Conservation (phyloP, 2,113 vertebrate genomes). For the Hydrolagus affinis region DNA sequence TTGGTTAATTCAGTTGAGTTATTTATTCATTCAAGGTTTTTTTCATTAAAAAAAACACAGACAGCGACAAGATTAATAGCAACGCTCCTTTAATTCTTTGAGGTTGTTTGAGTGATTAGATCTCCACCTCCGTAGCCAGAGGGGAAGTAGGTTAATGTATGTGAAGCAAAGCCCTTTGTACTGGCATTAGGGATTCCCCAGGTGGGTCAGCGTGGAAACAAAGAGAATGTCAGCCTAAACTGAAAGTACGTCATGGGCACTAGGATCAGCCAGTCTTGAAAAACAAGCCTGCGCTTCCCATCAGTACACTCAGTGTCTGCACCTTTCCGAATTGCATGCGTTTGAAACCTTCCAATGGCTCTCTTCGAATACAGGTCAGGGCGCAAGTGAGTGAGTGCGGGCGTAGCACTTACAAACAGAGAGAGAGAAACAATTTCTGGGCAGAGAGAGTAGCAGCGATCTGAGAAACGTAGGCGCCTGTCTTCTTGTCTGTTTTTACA, state of each 20-base stretch:
- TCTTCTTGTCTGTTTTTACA: too few species aligned
- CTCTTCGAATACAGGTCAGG: neutral
- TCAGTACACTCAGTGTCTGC: neutral
- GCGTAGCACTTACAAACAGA: neutral
- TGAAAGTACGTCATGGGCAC: neutral
- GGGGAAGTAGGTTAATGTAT: neutral
- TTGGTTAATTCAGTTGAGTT: too few species aligned
- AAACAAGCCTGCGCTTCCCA: neutral
- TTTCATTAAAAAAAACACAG: too few species aligned
- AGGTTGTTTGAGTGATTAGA: neutral
- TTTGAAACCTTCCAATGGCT: neutral
- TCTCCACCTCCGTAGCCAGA: neutral
- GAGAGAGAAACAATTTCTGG: neutral
- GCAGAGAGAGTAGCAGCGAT: neutral
- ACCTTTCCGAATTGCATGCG: neutral
- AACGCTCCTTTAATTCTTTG: too few species aligned
- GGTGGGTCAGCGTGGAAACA: neutral
- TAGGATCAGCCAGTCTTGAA: neutral
- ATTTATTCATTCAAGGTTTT: too few species aligned
- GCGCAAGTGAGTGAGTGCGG: neutral
- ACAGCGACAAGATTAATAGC: too few species aligned
- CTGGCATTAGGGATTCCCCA: neutral
- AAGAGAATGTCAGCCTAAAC: neutral
- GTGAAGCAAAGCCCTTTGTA: neutral
- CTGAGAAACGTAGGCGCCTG: too few species aligned